Conservation (phyloP, 2,113 vertebrate species). For the Uropsilus gracilis region DNA sequence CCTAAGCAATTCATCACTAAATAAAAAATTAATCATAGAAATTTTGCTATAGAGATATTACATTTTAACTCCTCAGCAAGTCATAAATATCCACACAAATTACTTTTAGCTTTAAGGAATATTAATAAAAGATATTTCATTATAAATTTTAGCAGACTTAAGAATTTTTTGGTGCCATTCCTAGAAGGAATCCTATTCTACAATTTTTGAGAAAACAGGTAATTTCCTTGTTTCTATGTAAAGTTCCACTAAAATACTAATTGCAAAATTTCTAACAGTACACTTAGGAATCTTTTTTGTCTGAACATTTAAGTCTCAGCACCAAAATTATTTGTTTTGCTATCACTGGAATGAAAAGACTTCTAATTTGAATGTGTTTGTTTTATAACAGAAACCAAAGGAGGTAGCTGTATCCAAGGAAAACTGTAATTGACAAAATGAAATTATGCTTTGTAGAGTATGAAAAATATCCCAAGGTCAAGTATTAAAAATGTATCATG, state of each 20-base stretch:
- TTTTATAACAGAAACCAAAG: slow-evolving; percentile 18
- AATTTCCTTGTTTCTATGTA: slow-evolving; percentile 21
- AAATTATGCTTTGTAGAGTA: neutral
- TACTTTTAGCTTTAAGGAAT: neutral
- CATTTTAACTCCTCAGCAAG: slow-evolving; percentile 8
- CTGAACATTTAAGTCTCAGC: neutral
- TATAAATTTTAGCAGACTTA: slow-evolving; percentile 32
- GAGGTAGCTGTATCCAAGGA: slow-evolving; percentile 17
- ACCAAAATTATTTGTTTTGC: neutral
- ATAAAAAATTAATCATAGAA: slow-evolving; percentile 13
- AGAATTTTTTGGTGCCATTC: neutral
- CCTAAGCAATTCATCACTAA: slow-evolving; percentile 17
- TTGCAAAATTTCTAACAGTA: neutral
- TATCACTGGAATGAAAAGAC: slow-evolving; percentile 33
- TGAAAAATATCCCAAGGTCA: slow-evolving; percentile 6
- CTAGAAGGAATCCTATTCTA: neutral
- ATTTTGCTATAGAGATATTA: neutral
- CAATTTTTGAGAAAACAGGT: neutral
- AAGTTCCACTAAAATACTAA: slow-evolving; percentile 26
- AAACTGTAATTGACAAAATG: slow-evolving; percentile 28
- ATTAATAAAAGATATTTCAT: neutral
- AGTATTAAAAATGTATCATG: neutral
- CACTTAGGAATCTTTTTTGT: neutral
- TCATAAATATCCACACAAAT: neutral
- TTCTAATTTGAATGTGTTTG: neutral